Percentiles rank a stretch among this genome's conserved stretches.
Evolutionary conservation across 2,113 vertebrate genomes (phyloP).

Genomic region (Ammodytes marinus): DNA sequence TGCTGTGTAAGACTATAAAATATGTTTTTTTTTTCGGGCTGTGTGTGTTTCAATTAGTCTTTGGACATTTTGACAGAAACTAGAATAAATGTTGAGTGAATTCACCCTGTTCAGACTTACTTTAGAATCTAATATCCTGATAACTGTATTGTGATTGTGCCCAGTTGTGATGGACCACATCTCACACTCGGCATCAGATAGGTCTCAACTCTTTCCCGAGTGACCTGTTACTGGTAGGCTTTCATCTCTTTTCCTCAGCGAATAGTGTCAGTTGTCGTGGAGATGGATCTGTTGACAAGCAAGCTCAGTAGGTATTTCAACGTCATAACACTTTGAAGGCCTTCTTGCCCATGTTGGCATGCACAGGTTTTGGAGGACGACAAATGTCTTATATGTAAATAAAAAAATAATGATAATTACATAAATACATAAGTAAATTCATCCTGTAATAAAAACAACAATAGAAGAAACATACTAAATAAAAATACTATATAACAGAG

Average conservation of each 20-base stretch:
- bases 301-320: not conserved
- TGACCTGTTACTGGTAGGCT: not conserved
- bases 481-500: not conserved
- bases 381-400: no score
- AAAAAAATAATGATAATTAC: no score
- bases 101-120: not conserved
- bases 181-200: not conserved
- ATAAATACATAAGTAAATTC: no score
- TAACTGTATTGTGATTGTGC: not conserved
- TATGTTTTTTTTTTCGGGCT: not conserved
- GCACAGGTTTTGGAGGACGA: no score
- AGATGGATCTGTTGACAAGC: not conserved
- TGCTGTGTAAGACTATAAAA: not conserved
- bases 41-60: not conserved
- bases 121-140: not conserved
- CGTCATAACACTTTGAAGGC: not conserved
- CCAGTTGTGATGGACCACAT: not conserved
- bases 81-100: not conserved
- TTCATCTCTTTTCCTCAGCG: not conserved
- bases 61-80: not conserved
- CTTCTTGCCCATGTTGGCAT: not conserved
- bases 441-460: no score
- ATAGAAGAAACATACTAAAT: no score
- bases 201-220: not conserved
- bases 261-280: not conserved